Evolutionary conservation across 2,113 vertebrate species (phyloP).

Genomic region (Saguinus imperator): DNA sequence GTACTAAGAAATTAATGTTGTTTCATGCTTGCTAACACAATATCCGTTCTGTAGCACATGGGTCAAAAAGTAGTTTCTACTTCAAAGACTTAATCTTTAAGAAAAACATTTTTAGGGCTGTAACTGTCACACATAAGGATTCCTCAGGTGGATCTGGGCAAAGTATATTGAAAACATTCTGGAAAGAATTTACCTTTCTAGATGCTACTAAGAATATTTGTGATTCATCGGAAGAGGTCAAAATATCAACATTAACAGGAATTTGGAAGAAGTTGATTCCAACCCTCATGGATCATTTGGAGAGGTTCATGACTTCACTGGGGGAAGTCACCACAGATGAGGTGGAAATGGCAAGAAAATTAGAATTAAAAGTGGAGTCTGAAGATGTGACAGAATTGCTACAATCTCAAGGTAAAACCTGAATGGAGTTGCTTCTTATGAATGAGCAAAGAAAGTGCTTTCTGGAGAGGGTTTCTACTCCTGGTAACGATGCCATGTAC

Average conservation of each 20-base stretch:
- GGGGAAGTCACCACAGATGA: not conserved
- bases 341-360: not conserved
- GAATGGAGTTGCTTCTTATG: not conserved
- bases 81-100: not conserved
- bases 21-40: not conserved
- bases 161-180: not conserved
- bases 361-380: not conserved
- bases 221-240: not conserved
- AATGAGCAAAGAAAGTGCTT: not conserved
- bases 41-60: not conserved
- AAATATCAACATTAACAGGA: not conserved
- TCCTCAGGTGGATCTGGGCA: not conserved
- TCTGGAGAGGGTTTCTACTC: not conserved
- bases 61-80: not conserved
- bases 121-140: not conserved
- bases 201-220: not conserved
- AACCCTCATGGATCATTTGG: not conserved
- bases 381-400: not conserved
- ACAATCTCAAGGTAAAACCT: not conserved
- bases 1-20: not conserved
- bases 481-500: not conserved
- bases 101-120: not conserved
- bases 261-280: not conserved
- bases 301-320: not conserved
- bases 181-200: not conserved